These are phyloP conservation scores for Thalassoma bifasciatum DNA, from an alignment of 2,113 vertebrate genomes.

Conservation along the genomic window DNA sequence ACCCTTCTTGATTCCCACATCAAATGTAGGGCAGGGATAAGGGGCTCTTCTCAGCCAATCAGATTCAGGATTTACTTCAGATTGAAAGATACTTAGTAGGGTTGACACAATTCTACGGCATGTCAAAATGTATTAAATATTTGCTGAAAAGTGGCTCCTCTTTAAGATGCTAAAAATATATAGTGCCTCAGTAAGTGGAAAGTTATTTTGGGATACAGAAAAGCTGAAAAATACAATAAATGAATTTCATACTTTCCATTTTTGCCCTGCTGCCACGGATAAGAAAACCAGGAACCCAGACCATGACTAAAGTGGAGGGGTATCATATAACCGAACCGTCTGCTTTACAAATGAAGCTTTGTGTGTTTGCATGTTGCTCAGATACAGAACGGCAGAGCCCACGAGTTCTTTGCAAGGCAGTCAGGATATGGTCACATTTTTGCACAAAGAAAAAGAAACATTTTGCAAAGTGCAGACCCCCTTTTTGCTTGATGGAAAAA, in stretches of 20 bases:
- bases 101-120: not conserved
- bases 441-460: conserved; percentile 58
- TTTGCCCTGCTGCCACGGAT: conserved; percentile 66
- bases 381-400: conserved; percentile 73
- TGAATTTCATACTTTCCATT: conserved; percentile 74
- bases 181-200: conserved; percentile 41
- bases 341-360: conserved; percentile 82
- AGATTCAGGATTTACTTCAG: not conserved
- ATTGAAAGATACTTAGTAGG: not conserved
- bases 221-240: conserved; percentile 63
- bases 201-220: conserved; percentile 61
- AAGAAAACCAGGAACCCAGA: conserved; percentile 77
- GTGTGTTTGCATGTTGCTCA: conserved; percentile 86
- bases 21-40: not conserved
- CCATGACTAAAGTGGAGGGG: conserved; percentile 76
- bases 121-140: conserved; percentile 4
- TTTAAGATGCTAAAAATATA: conserved; percentile 35
- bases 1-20: not conserved
- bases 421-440: conserved; percentile 64
- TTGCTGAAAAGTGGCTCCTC: not conserved
- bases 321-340: conserved; percentile 77
- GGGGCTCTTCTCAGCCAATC: conserved; percentile 6
- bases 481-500: conserved; percentile 67
- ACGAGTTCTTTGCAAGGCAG: conserved; percentile 59
- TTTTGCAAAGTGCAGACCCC: conserved; percentile 70